Percentiles rank a stretch among this genome's conserved stretches.
phyloP scores from a whole-genome alignment of 2,797 vertebrate species.

The Naso thynnoides region DNA sequence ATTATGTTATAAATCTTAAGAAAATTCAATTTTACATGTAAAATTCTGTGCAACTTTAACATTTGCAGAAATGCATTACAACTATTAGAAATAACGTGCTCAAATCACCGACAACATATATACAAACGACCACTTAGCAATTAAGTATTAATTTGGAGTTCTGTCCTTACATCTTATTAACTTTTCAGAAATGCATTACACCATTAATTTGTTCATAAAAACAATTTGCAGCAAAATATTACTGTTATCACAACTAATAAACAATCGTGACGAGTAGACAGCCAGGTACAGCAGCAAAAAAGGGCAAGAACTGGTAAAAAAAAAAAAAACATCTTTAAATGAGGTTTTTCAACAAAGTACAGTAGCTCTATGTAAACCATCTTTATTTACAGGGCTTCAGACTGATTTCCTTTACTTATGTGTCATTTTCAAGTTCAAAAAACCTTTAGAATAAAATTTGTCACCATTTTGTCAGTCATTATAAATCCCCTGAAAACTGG shows the following conservation, averaged over 20 bases:
- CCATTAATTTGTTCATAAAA: too few species aligned
- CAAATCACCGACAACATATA: too few species aligned
- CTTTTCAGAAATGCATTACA: not conserved
- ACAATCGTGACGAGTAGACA: not conserved
- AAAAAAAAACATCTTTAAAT: not conserved
- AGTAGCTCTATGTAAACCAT: not conserved
- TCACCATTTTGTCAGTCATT: constrained; percentile 17
- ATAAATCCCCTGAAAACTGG: constrained; percentile 38
- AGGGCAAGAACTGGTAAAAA: not conserved
- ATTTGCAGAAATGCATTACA: not conserved
- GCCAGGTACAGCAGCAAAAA: not conserved
- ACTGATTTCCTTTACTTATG: not conserved
- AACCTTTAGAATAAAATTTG: not conserved
- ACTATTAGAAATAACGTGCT: too few species aligned
- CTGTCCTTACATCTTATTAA: too few species aligned
- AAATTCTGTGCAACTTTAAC: constrained; percentile 18
- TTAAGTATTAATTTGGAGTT: too few species aligned
- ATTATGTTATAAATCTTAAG: constrained; percentile 23
- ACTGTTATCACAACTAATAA: too few species aligned
- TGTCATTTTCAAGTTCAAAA: constrained; percentile 14
- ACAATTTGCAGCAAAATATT: too few species aligned
- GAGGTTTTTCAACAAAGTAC: not conserved
- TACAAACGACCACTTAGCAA: too few species aligned
- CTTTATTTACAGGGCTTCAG: constrained; percentile 4
- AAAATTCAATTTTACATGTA: not conserved